Conservation (phyloP, 2,797 vertebrate species). For the Poeciliopsis gracilis region DNA sequence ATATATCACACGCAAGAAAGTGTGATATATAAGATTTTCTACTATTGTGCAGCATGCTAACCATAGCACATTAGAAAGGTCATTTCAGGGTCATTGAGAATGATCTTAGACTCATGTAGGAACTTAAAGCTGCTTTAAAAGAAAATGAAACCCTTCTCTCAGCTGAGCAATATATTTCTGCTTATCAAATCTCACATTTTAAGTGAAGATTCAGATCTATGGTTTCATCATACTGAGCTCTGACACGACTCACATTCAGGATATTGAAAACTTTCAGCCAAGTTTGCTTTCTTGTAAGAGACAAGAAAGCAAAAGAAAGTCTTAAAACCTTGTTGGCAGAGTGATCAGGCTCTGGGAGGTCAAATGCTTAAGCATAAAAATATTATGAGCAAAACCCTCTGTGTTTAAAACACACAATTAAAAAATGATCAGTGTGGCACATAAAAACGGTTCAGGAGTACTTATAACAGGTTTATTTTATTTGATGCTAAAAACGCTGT, state of each 20-base stretch:
- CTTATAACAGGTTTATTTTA: not conserved
- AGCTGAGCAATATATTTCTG: not conserved
- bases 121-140: not conserved
- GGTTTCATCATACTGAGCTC: not conserved
- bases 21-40: too few relatives aligned
- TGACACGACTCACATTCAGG: not conserved
- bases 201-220: not conserved
- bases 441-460: not conserved
- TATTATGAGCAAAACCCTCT: not conserved
- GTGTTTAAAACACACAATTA: not conserved
- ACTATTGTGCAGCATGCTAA: not conserved
- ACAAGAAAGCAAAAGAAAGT: not conserved
- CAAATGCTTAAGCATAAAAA: not conserved
- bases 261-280: not conserved
- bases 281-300: not conserved
- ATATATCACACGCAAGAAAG: too few relatives aligned
- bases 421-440: not conserved
- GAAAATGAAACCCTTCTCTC: not conserved
- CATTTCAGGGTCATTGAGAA: not conserved
- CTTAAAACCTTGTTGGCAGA: too few relatives aligned
- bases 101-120: not conserved
- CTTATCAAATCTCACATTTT: not conserved
- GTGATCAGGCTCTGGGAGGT: not conserved
- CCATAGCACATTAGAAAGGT: not conserved
- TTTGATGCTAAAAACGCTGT: not conserved